Percentiles rank a stretch among this genome's conserved stretches.
Conservation (phyloP, 2,113 vertebrate species). For the Odobenus rosmarus region DNA sequence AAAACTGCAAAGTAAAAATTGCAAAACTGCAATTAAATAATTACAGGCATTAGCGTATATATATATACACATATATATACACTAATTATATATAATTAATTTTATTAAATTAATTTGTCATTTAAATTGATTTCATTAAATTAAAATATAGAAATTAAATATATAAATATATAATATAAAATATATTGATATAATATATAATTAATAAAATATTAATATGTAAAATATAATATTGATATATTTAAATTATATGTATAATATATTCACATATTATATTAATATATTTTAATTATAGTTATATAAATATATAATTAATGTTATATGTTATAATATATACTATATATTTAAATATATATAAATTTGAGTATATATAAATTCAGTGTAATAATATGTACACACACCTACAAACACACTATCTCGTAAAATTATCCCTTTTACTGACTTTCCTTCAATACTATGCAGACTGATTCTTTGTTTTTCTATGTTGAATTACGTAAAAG, state of each 20-base stretch:
- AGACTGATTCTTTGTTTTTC: background rate
- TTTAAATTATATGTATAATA: background rate
- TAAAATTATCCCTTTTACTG: background rate
- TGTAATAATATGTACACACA: background rate
- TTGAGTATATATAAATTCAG: background rate
- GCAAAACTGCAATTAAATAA: background rate
- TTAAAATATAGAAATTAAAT: background rate
- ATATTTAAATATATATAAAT: background rate
- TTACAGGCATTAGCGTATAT: background rate
- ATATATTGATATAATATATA: background rate
- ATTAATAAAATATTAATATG: background rate
- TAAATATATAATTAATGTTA: background rate
- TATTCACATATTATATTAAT: background rate
- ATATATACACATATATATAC: background rate
- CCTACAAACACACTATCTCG: background rate
- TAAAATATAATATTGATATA: background rate
- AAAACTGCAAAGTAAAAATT: background rate
- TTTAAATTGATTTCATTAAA: background rate
- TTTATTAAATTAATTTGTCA: background rate
- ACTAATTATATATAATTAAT: background rate
- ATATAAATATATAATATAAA: background rate
- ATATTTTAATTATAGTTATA: background rate
- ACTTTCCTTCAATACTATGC: background rate
- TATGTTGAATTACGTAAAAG: background rate
- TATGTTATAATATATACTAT: background rate